Evolutionary conservation across 1,140 invertebrate genomes (phyloP), one percentile per base, ranked within the genome.

Genomic region (Meteorus sp.): DNA sequence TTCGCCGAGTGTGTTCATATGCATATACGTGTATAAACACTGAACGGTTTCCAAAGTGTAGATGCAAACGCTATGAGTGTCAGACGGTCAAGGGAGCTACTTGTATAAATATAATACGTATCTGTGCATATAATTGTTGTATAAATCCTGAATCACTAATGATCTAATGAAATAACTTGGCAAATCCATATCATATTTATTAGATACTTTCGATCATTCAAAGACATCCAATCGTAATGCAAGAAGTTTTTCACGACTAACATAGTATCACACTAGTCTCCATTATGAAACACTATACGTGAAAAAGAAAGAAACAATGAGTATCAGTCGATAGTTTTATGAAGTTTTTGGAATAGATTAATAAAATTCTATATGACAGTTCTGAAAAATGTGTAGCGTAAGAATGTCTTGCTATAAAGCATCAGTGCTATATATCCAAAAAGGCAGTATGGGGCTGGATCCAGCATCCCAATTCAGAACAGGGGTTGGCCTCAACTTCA

Each of bases 1-100:
- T 78, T 75, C 74, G 76, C 75, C 76, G 73, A 76, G 71, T 75
- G 68, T 67, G 69, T 60, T 62, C 65, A 73, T 71, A 76, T 71
- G 73, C 69, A 70, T 72, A n/a, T n/a, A n/a, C n/a, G n/a, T n/a
- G n/a, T n/a, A n/a, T n/a, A n/a, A n/a, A n/a, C n/a, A n/a, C n/a
- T n/a, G n/a, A n/a, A n/a, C n/a, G n/a, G n/a, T n/a, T n/a, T n/a
- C n/a, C n/a, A n/a, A n/a, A n/a, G n/a, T 75, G 70, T 77, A 66
- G 70, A 76, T 67, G 75, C 68, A 13, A 20, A 19, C 17, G 50
- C 54, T 43, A 54, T 33, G 51, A 53, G 19, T 35, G 8, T 33
- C 41, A 29, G 59, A 61, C 51, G 59, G 59, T 61, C 59, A 61
- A 61, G 59, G 59, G 39, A 53, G 39, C 6, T 4, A 8, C n/a